Base-by-base conservation (phyloP, 2,888 invertebrate species). In the Napeogenes sylphis region DNA sequence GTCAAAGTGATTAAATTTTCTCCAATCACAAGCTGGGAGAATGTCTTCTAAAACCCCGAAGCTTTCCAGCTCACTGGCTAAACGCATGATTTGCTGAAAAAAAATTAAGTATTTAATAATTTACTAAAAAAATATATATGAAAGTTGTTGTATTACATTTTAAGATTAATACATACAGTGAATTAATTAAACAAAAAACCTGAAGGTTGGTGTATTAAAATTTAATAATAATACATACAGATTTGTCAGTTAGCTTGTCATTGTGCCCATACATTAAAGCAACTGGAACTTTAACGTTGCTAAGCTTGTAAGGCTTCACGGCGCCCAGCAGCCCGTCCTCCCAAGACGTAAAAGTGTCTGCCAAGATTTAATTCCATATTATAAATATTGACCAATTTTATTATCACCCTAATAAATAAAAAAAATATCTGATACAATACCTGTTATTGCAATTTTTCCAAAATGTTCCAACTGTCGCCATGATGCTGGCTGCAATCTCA, bases 211-310 rank as follows among this genome's bases (percentile, higher is more conserved):
- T 51, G 51, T 51, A 30, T 30, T 21, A n/a, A 21, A 4, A 47
- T 53, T 10, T 51, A 45, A 5, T 32, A n/a, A 57, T 42, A 42
- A 42, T 47, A 62, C 72, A 79, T 84, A 93, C 93, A 72, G 81
- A 75, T 79, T 90, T 91, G 38, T 90, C 90, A 35, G 93, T 92
- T 4, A 94, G 79, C 77, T 91, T 91, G 74, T 94, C 94, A 70
- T 93, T 93, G 65, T 91, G 90, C 6, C 93, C 93, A 66, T 93
- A 93, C 56, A 93, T 88, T 21, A 94, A 71, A 2, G 90, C 84
- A 3, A 93, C 91, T 0, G 94, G 94, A 46, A 92, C 89, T 70
- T 82, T 87, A 1, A 94, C 91, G 64, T 91, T 92, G 6, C 88
- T 83, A 33, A 94, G 75, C 68, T 93, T 90, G 73, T 94, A 94